phyloP scores from a whole-genome alignment of 92 coral and sea anemone genomes.

The Phymanthus crucifer region DNA sequence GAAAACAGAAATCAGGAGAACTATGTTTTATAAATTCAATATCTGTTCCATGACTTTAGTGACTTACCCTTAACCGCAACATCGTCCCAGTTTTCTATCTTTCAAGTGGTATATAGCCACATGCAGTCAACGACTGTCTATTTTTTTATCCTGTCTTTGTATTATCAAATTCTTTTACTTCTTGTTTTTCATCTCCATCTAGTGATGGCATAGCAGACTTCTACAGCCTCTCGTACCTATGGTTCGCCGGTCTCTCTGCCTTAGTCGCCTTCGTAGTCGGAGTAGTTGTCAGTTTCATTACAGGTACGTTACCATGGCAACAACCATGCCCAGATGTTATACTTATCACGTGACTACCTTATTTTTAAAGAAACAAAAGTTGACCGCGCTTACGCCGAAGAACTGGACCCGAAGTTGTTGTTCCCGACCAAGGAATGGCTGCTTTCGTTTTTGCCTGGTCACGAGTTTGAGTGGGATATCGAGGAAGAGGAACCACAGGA shows the following conservation, averaged over 20 bases:
- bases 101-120: too few relatives aligned
- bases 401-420: constrained; percentile 64
- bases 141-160: too few relatives aligned
- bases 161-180: too few relatives aligned
- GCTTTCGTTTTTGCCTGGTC: constrained; percentile 63
- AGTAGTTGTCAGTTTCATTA: constrained; percentile 59
- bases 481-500: constrained; percentile 50
- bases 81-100: too few relatives aligned
- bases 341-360: constrained; percentile 57
- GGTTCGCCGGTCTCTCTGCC: constrained; percentile 84
- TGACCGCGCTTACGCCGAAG: constrained; percentile 50
- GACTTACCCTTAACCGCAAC: too few relatives aligned
- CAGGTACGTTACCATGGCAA: constrained; percentile 54
- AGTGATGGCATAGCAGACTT: constrained; percentile 80
- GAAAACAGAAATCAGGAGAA: too few relatives aligned
- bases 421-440: constrained; percentile 76
- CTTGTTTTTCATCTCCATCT: background rate
- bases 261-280: constrained; percentile 80
- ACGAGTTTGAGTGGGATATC: constrained; percentile 69
- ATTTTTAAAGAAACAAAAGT: constrained; percentile 72
- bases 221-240: constrained; percentile 88
- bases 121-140: too few relatives aligned
- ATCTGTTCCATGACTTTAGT: too few relatives aligned
- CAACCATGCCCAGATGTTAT: background rate
- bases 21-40: too few relatives aligned